Percentiles rank a stretch among this genome's conserved stretches.
Conservation (phyloP, 2,113 vertebrate species). For the Capreolus pygargus region DNA sequence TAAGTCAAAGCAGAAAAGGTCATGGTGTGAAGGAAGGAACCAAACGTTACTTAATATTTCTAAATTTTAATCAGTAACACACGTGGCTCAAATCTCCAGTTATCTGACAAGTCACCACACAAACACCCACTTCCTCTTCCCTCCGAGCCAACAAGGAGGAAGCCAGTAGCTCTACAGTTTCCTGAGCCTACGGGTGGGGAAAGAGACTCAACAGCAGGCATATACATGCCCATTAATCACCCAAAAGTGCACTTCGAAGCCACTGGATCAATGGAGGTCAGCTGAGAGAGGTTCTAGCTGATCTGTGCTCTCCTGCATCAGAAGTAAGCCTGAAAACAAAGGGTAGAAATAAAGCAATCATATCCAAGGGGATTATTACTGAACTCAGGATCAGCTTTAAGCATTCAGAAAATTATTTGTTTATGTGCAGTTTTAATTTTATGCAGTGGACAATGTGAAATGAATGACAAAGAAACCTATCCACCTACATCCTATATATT, state of each 20-base stretch:
- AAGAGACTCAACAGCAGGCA: not conserved
- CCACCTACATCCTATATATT: not conserved
- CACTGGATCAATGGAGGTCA: not conserved
- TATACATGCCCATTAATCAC: not conserved
- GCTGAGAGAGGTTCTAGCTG: not conserved
- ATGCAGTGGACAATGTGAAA: not conserved
- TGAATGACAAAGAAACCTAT: not conserved
- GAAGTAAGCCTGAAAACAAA: not conserved
- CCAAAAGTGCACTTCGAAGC: not conserved
- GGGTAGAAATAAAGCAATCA: not conserved
- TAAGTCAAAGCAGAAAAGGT: not conserved
- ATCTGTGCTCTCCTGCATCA: not conserved
- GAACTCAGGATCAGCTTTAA: not conserved
- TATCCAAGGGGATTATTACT: not conserved
- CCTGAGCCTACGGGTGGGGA: not conserved
- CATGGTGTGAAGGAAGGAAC: not conserved
- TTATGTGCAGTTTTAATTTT: not conserved
- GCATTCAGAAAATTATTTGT: not conserved
- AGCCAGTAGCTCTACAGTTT: not conserved
- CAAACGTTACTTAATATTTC: not conserved
- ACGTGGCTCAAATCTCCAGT: not conserved
- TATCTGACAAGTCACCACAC: not conserved
- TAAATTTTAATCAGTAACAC: not conserved
- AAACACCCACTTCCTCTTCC: not conserved
- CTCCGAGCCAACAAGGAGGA: not conserved